Evolutionary conservation across 2,888 invertebrate species (phyloP), one percentile per base, ranked within the genome.

Genomic region (Helobdella robusta): DNA sequence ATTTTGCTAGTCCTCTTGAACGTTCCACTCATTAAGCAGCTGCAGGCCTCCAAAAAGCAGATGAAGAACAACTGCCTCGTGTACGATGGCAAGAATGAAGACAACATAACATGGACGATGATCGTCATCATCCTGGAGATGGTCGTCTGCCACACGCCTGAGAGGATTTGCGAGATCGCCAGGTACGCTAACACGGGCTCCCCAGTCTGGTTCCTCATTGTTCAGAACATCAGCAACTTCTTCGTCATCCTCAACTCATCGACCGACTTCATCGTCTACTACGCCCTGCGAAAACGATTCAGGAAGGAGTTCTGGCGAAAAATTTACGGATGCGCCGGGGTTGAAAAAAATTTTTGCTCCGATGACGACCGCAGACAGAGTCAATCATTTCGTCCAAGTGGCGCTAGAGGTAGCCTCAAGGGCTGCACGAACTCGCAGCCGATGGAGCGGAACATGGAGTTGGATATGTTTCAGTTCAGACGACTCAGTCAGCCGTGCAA

Each of bases 221-320:
- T 56, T 20, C 34, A 48, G n/a, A 59, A 52, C 52, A 36, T 67
- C 52, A 48, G 65, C 30, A 67, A 67, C 64, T 48, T 60, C 25
- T 34, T 67, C 32, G 56, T 67, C 28, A 46, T 65, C 18, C 34
- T 67, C 59, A 65, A 58, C 44, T 64, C 67, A 23, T 67, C 67
- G 25, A 54, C 64, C 11, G 64, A 67, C 44, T 67, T 67, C 64
- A 35, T 67, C 60, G 60, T 67, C 35, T 67, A 67, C 28, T 52
- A 52, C 52, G 25, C 44, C 11, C 64, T 67, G 30, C 58, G 59
- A 3, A 46, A 46, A 18, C 23, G 67, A 15, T 67, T 67, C 40
- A 15, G 67, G 5, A 59, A 48, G 44, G 62, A 62, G 25, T 62
- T 62, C 50, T 62, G 62, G 62, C 44, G 50, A 6, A 46, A 50